Base-by-base conservation (phyloP, 2,797 vertebrate species). In the Gallinago solitaria region DNA sequence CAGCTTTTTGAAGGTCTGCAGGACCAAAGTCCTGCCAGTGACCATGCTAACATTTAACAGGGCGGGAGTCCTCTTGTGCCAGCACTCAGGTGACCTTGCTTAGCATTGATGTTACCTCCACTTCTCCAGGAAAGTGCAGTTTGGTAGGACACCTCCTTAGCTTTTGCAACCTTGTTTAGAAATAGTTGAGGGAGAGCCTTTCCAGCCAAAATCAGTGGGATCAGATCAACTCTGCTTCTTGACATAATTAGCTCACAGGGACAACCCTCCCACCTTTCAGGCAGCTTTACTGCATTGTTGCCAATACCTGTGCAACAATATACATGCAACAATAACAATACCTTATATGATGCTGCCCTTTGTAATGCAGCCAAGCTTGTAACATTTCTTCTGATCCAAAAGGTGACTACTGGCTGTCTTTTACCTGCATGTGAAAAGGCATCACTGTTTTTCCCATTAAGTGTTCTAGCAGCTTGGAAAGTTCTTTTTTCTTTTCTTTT, bases 261-360 rank as follows among this genome's bases (percentile, higher is more conserved):
- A 28, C 35, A 82, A 30, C 10, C 61, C 35, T 73, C 25, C 20
- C 32, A 64, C 2, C 1, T 9, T 24, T 24, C 3, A 4, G 2
- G 6, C 3, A 56, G 30, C 20, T 79, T 73, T 57, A 89, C 47
- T 17, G 48, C 11, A 2, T 19, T 2, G 0, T 12, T 76, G 63
- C 45, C 25, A 28, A 30, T 18, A 57, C 21, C 11, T 32, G 10
- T 6, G 11, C 33, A 48, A 43, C 11, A 28, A 21, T 4, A 33
- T 2, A 18, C 0, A 1, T 27, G 9, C 50, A 20, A 37, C 37
- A 37, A 37, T 12, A 12, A 37, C 28, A 28, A 5, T 4, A n/a
- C 2, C 39, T 59, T 24, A 28, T 0, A 0, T 2, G 11, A 28
- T 0, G 0, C 9, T 57, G 37, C 6, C 28, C 7, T 53, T 87